Evolutionary conservation across 2,888 invertebrate genomes (phyloP).

Genomic region (Endotricha flammealis): DNA sequence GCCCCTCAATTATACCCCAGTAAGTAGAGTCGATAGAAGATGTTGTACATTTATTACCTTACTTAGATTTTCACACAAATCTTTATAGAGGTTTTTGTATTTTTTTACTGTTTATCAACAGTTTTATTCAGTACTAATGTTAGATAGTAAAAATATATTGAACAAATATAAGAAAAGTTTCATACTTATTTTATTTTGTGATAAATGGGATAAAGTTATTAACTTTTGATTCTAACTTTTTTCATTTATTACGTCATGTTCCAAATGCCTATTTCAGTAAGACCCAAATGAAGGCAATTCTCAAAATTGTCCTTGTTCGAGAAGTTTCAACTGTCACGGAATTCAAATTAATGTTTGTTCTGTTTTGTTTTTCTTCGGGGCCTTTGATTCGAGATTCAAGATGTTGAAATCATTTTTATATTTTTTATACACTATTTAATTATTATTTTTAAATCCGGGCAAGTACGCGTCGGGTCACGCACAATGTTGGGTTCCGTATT

Average conservation of each 20-base stretch:
- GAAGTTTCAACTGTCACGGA: constrained; percentile 71
- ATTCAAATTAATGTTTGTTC: constrained; percentile 75
- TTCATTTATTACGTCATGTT: constrained; percentile 74
- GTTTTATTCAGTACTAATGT: too few relatives aligned
- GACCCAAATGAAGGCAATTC: constrained; percentile 69
- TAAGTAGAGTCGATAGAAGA: too few relatives aligned
- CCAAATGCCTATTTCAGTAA: constrained; percentile 65
- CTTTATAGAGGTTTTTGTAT: too few relatives aligned
- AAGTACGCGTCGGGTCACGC: too few relatives aligned
- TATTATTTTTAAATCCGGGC: too few relatives aligned
- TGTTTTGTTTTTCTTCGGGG: constrained; percentile 64
- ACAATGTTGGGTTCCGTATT: too few relatives aligned
- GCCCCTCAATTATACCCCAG: constrained; percentile 95
- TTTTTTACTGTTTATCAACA: too few relatives aligned
- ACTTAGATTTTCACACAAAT: too few relatives aligned
- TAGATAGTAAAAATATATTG: not conserved
- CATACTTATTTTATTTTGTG: constrained; percentile 54
- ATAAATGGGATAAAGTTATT: constrained; percentile 77
- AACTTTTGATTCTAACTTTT: constrained; percentile 75
- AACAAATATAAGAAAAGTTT: constrained; percentile 44
- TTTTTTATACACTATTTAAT: constrained; percentile 33
- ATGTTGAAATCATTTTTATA: constrained; percentile 44
- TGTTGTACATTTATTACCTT: too few relatives aligned
- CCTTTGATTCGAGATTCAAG: constrained; percentile 58
- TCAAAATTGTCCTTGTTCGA: constrained; percentile 68